Conservation (phyloP, 2,888 invertebrate species). For the Eupithecia subumbrata region DNA sequence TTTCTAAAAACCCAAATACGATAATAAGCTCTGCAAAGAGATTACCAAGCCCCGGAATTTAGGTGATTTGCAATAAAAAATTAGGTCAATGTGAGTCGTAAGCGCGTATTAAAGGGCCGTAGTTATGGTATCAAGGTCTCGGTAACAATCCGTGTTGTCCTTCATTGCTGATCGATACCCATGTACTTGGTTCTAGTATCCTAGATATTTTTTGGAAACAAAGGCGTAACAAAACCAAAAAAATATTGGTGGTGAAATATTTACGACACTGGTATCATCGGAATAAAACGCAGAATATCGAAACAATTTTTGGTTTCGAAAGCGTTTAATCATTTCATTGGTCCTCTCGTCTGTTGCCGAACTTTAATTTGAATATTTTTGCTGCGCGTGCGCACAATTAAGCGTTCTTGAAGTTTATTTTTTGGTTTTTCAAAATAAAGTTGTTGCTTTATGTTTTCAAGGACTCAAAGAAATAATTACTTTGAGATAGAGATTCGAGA, state of each 20-base stretch:
- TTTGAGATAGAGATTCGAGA: too few species aligned
- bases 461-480: too few species aligned
- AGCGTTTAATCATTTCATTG: too few species aligned
- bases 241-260: background rate
- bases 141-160: slow-evolving; percentile 38
- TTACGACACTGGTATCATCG: background rate
- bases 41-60: slow-evolving; percentile 47
- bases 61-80: slow-evolving; percentile 49
- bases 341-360: too few species aligned
- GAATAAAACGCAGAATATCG: too few species aligned
- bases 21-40: slow-evolving; percentile 28
- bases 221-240: background rate
- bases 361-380: too few species aligned
- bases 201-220: background rate
- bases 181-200: background rate
- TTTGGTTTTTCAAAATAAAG: too few species aligned
- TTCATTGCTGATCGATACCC: slow-evolving; percentile 41
- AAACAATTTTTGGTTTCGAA: too few species aligned
- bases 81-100: slow-evolving; percentile 44
- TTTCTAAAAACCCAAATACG: slow-evolving; percentile 22
- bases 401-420: too few species aligned
- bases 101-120: slow-evolving; percentile 40
- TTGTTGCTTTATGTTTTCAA: too few species aligned
- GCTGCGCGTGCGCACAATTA: too few species aligned
- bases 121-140: slow-evolving; percentile 40